Conservation (phyloP, 2,888 invertebrate species). For the Homarus gammarus region DNA sequence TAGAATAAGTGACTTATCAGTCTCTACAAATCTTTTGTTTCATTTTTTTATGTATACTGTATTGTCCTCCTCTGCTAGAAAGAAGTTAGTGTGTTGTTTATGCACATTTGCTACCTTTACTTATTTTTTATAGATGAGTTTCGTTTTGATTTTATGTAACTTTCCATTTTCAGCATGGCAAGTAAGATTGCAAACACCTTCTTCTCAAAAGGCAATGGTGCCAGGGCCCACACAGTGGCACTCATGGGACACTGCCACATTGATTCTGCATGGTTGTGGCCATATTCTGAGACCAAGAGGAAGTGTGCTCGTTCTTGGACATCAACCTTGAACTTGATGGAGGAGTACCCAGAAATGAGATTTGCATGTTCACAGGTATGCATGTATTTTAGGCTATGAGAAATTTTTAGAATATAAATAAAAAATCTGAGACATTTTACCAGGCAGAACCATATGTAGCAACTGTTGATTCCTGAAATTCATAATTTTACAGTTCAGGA, state of each 20-base stretch:
- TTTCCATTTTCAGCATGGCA: constrained; percentile 77
- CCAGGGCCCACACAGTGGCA: constrained; percentile 79
- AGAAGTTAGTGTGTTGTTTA: too few relatives aligned
- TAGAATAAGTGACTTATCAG: too few relatives aligned
- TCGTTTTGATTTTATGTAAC: constrained; percentile 24
- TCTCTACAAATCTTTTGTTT: too few relatives aligned
- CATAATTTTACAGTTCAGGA: too few relatives aligned
- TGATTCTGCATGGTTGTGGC: constrained; percentile 82
- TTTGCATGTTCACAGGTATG: constrained; percentile 81
- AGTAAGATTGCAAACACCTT: constrained; percentile 79
- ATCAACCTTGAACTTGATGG: constrained; percentile 80
- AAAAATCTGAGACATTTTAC: too few relatives aligned
- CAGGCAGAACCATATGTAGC: too few relatives aligned
- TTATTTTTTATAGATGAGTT: background rate
- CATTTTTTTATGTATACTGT: too few relatives aligned
- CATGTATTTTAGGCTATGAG: background rate
- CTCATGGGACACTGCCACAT: constrained; percentile 81
- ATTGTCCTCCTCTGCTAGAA: too few relatives aligned
- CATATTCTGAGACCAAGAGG: constrained; percentile 81
- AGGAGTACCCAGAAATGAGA: constrained; percentile 80
- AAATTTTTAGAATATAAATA: background rate
- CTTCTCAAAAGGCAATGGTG: constrained; percentile 79
- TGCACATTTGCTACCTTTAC: too few relatives aligned
- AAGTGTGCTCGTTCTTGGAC: constrained; percentile 81
- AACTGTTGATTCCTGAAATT: too few relatives aligned